A percentile compares a stretch with the other conserved stretches of the same genome.
Evolutionary conservation across 2,888 invertebrate species (phyloP).

Genomic region (Philereme vetulata): DNA sequence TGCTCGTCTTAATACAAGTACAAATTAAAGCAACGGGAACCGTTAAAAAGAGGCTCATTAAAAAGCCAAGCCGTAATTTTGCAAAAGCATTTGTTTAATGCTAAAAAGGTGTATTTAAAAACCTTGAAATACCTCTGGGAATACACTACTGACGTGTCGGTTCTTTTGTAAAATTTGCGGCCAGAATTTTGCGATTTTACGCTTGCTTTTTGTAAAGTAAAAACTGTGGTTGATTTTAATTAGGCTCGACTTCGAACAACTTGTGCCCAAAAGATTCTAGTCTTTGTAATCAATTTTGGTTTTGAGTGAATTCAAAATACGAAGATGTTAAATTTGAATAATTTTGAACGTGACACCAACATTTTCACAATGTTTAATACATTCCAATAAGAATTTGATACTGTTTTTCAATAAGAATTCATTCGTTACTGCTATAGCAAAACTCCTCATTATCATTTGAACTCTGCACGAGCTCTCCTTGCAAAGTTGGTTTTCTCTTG

Average conservation of each 20-base stretch:
- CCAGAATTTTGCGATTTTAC: conserved; percentile 22
- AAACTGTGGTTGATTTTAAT: conserved; percentile 11
- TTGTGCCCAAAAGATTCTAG: conserved; percentile 1
- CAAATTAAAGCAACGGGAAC: conserved; percentile 7
- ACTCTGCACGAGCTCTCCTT: too few species aligned
- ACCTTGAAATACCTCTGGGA: conserved; percentile 21
- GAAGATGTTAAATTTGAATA: too few species aligned
- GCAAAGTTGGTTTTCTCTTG: too few species aligned
- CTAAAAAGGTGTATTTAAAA: conserved; percentile 28
- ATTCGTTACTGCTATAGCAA: too few species aligned
- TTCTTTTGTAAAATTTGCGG: conserved; percentile 26
- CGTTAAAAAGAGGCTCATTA: conserved; percentile 11
- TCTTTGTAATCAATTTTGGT: neutral
- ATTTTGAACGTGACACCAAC: too few species aligned
- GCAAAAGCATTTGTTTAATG: conserved; percentile 29
- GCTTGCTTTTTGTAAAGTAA: conserved; percentile 15
- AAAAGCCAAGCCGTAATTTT: conserved; percentile 21
- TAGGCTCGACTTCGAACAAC: conserved; percentile 2
- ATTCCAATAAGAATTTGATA: too few species aligned
- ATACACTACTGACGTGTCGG: conserved; percentile 26
- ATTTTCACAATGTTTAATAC: too few species aligned
- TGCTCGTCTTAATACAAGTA: conserved; percentile 1
- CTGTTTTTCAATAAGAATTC: too few species aligned
- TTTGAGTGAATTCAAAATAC: neutral
- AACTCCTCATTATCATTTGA: too few species aligned